phyloP scores from a whole-genome alignment of 2,113 vertebrate genomes.

The Saccopteryx leptura region DNA sequence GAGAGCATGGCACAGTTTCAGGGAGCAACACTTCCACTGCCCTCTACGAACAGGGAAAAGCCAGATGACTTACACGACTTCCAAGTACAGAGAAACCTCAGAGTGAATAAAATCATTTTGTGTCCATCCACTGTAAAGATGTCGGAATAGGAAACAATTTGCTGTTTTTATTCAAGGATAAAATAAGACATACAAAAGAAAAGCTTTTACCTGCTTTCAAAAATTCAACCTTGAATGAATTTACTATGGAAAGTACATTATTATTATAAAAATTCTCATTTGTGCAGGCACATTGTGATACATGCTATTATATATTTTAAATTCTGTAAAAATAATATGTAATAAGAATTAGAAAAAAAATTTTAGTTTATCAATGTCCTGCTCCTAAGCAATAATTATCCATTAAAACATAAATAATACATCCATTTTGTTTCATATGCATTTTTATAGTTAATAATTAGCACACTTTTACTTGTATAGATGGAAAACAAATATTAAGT shows the following conservation, averaged over 20 bases:
- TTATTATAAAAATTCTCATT: conserved; percentile 17
- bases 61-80: neutral
- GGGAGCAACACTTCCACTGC: neutral
- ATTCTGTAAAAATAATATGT: neutral
- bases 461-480: neutral
- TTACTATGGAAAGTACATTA: conserved; percentile 9
- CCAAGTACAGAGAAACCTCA: neutral
- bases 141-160: conserved; percentile 43
- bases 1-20: neutral
- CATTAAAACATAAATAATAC: neutral
- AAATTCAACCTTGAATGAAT: conserved; percentile 56
- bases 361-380: neutral
- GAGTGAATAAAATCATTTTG: neutral
- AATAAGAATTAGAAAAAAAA: conserved; percentile 19
- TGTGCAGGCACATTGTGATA: neutral
- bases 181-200: conserved; percentile 25
- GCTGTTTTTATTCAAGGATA: conserved; percentile 6
- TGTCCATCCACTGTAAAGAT: neutral
- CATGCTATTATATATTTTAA: neutral
- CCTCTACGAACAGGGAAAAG: neutral
- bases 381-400: neutral
- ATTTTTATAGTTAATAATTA: neutral
- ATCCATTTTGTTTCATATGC: neutral
- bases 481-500: neutral
- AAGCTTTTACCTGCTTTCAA: neutral